Evolutionary conservation across 2,797 vertebrate genomes (phyloP).

Genomic region (Enteromius treurensis): DNA sequence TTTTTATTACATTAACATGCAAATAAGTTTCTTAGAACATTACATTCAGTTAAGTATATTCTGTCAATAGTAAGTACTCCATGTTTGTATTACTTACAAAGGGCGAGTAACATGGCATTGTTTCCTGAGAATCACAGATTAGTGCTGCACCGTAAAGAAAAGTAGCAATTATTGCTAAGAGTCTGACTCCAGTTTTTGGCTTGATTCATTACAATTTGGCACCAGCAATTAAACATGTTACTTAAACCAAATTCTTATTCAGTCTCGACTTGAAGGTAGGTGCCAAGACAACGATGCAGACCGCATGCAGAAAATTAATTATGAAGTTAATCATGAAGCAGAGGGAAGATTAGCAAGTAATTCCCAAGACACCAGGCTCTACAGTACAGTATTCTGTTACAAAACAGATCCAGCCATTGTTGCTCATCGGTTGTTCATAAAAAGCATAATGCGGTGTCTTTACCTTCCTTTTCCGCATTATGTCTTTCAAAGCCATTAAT

Average conservation of each 20-base stretch:
- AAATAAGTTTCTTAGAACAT: not conserved
- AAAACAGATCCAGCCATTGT: not conserved
- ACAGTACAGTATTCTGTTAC: not conserved
- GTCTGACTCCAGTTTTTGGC: slow-evolving; percentile 12
- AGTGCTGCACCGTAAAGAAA: not conserved
- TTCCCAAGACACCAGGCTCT: not conserved
- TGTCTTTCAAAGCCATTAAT: slow-evolving; percentile 5
- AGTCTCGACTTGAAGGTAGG: slow-evolving; percentile 9
- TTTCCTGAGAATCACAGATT: not conserved
- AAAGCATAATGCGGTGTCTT: not conserved
- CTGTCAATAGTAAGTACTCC: not conserved
- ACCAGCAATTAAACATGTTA: slow-evolving; percentile 26
- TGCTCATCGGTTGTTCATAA: not conserved
- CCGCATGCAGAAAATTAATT: slow-evolving; percentile 17
- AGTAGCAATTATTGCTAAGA: not conserved
- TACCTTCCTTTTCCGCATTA: not conserved
- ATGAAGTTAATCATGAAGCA: slow-evolving; percentile 9
- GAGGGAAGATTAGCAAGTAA: slow-evolving; percentile 6
- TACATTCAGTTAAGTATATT: not conserved
- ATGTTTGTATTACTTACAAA: not conserved
- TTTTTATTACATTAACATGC: not conserved
- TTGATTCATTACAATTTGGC: slow-evolving; percentile 13
- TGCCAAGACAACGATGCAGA: slow-evolving; percentile 23
- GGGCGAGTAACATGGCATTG: not conserved
- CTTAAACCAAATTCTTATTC: slow-evolving; percentile 4